Conservation (phyloP, 1,140 invertebrate genomes). For the Scaptomyza hsui region DNA sequence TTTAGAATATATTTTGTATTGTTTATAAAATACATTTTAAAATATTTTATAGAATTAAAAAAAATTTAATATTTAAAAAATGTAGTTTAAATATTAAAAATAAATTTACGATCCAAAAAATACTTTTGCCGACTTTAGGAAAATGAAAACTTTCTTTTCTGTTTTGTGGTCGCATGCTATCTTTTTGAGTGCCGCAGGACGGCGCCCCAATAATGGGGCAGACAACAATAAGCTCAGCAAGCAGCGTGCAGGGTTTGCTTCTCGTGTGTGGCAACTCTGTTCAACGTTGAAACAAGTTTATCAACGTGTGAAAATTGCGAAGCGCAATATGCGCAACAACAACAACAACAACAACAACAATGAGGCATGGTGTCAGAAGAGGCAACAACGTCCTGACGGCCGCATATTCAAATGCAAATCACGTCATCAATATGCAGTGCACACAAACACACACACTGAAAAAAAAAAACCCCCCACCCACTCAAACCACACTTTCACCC, state of each 20-base stretch:
- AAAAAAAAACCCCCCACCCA: neutral
- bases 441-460: constrained; percentile 28
- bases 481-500: neutral
- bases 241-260: neutral
- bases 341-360: constrained; percentile 31
- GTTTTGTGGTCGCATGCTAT: neutral
- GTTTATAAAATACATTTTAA: too few relatives aligned
- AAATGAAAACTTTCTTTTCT: too few relatives aligned
- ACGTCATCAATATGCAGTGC: constrained; percentile 78
- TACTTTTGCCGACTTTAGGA: too few relatives aligned
- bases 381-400: constrained; percentile 45
- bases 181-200: constrained; percentile 11
- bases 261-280: constrained; percentile 40
- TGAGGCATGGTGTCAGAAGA: constrained; percentile 1
- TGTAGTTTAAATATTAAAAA: too few relatives aligned
- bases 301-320: constrained; percentile 78
- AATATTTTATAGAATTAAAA: too few relatives aligned
- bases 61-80: too few relatives aligned
- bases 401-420: constrained; percentile 81
- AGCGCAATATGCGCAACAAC: constrained; percentile 61
- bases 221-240: constrained; percentile 36
- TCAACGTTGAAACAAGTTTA: constrained; percentile 74
- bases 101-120: too few relatives aligned
- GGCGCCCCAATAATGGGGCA: constrained; percentile 53
- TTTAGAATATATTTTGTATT: too few relatives aligned